Percentiles rank a stretch among this genome's conserved stretches.
phyloP scores from a whole-genome alignment of 2,797 vertebrate species.

The Aldrovandia affinis region DNA sequence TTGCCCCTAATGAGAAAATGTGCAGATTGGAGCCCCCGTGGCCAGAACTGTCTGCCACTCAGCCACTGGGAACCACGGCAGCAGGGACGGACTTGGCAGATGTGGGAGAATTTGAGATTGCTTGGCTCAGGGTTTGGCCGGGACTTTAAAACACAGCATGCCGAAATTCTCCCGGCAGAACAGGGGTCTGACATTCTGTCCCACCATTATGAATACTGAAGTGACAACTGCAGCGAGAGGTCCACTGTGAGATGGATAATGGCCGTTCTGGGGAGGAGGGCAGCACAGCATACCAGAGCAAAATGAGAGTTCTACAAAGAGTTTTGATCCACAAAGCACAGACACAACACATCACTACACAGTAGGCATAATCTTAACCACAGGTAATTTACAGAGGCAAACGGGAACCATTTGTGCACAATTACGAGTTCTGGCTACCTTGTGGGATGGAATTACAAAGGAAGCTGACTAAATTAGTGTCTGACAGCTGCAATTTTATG shows the following conservation, averaged over 20 bases:
- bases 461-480: background rate
- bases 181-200: conserved; percentile 2
- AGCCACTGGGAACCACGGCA: conserved; percentile 4
- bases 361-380: background rate
- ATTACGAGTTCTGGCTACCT: background rate
- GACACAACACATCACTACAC: background rate
- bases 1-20: conserved; percentile 25
- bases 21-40: background rate
- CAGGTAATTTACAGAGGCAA: background rate
- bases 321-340: background rate
- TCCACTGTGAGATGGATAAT: background rate
- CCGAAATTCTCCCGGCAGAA: conserved; percentile 15
- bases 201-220: conserved; percentile 19
- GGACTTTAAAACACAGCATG: conserved; percentile 20
- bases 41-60: conserved; percentile 13
- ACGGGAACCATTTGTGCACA: background rate
- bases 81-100: conserved; percentile 7
- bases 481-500: background rate
- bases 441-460: background rate
- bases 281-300: background rate
- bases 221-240: conserved; percentile 21
- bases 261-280: background rate
- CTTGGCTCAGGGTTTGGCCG: conserved; percentile 16
- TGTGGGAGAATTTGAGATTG: conserved; percentile 7
- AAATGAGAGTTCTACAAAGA: background rate